A percentile compares a stretch with the other conserved stretches of the same genome.
Evolutionary conservation across 2,888 invertebrate genomes (phyloP).

Genomic region (Nectonema munidae): DNA sequence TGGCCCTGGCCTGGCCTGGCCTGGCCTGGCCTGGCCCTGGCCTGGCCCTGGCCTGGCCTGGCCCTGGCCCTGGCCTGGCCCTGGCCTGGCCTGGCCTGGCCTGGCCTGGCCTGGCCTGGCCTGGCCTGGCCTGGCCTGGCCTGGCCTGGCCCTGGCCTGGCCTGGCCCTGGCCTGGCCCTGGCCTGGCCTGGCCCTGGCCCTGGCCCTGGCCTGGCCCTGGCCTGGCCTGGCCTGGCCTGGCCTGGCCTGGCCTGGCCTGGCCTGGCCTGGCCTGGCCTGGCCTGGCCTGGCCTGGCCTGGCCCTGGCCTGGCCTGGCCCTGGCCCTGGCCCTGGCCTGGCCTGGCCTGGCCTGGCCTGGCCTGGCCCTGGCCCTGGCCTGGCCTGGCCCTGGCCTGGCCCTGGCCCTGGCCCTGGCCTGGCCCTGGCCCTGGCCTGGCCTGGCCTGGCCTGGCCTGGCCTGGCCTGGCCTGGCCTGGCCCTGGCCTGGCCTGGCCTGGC

Average conservation of each 20-base stretch:
- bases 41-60: too few species aligned
- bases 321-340: too few species aligned
- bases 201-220: too few species aligned
- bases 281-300: conserved; percentile 13
- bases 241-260: conserved; percentile 16
- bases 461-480: conserved; percentile 14
- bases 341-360: conserved; percentile 5
- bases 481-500: conserved; percentile 12
- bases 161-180: conserved; percentile 10
- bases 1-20: conserved; percentile 1
- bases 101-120: conserved; percentile 16
- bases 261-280: conserved; percentile 12
- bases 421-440: too few species aligned
- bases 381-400: too few species aligned
- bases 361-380: too few species aligned
- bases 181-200: too few species aligned
- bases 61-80: too few species aligned
- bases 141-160: conserved; percentile 11
- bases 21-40: too few species aligned
- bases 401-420: too few species aligned
- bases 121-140: conserved; percentile 13
- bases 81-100: conserved; percentile 12
- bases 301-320: too few species aligned
- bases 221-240: conserved; percentile 13
- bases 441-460: conserved; percentile 13